Conservation (phyloP, 2,113 vertebrate species). For the Esox niger region DNA sequence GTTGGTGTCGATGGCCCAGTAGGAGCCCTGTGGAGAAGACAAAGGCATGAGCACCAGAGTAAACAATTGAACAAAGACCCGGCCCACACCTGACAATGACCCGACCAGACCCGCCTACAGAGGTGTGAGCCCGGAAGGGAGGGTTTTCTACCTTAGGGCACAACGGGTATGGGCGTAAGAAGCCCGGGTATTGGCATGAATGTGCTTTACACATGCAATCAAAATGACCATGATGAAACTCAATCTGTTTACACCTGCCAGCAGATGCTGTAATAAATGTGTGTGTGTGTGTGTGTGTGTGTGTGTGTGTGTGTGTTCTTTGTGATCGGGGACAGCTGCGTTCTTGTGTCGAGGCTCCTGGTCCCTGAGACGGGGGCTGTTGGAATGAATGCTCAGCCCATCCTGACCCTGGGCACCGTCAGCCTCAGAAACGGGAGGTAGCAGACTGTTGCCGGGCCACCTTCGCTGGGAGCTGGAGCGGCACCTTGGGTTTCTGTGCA, state of each 20-base stretch:
- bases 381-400: slow-evolving; percentile 61
- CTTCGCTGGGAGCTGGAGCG: neutral
- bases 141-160: neutral
- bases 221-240: no score
- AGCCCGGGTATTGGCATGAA: neutral
- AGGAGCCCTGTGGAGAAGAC: slow-evolving; percentile 79
- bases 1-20: slow-evolving; percentile 92
- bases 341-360: slow-evolving; percentile 13
- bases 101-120: neutral
- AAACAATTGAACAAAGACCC: slow-evolving; percentile 22
- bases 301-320: slow-evolving; percentile 24
- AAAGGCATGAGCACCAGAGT: slow-evolving; percentile 39
- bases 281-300: no score
- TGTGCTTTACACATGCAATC: neutral
- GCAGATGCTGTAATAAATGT: no score
- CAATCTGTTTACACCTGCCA: no score
- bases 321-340: neutral
- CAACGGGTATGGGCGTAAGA: neutral
- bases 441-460: no score
- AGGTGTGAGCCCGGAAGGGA: slow-evolving; percentile 1
- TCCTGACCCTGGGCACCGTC: slow-evolving; percentile 61
- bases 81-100: no score
- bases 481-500: slow-evolving; percentile 51
- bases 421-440: slow-evolving; percentile 35
- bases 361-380: slow-evolving; percentile 47